Conservation (phyloP, 2,888 invertebrate genomes). For the Drosophila tanythrix region DNA sequence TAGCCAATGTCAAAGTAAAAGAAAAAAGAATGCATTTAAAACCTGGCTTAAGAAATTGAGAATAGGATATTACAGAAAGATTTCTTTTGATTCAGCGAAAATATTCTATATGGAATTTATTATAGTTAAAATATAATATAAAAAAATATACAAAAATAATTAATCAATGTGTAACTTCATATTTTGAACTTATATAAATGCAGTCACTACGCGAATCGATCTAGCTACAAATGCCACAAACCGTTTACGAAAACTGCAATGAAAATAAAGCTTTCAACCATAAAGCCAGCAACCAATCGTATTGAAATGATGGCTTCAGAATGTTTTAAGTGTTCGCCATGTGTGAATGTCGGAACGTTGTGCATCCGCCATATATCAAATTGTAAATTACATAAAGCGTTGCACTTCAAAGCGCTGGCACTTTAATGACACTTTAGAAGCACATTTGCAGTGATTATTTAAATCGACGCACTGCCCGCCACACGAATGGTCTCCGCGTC, state of each 20-base stretch:
- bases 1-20: not conserved
- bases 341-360: constrained; percentile 12
- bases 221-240: not conserved
- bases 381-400: constrained; percentile 6
- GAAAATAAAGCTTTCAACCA: not conserved
- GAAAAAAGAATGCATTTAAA: not conserved
- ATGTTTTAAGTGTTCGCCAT: not conserved
- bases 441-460: constrained; percentile 50
- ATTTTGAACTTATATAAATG: not conserved
- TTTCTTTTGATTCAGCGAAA: too few relatives aligned
- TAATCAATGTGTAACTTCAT: not conserved
- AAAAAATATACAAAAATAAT: not conserved
- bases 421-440: constrained; percentile 43
- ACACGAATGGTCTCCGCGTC: not conserved
- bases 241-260: not conserved
- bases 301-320: not conserved
- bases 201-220: not conserved
- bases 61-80: not conserved
- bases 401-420: constrained; percentile 48
- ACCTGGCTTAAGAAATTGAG: too few relatives aligned
- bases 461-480: constrained; percentile 12
- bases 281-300: not conserved
- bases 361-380: constrained; percentile 60
- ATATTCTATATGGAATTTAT: not conserved
- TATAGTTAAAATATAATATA: not conserved